phyloP scores from a whole-genome alignment of 1,140 invertebrate genomes.

The Drosophila repleta region DNA sequence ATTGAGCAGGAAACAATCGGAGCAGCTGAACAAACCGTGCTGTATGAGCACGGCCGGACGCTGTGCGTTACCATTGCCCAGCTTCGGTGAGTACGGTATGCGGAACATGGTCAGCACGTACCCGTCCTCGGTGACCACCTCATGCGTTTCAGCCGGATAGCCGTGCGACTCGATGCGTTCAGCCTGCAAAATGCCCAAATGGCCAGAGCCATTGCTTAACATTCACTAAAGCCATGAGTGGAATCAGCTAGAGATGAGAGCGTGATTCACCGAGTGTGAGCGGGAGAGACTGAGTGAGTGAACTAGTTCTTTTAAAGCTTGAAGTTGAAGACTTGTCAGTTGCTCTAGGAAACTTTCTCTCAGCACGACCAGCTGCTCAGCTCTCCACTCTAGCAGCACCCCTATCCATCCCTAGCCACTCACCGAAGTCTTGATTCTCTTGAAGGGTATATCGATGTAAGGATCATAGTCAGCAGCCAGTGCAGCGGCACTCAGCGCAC shows the following conservation, averaged over 20 bases:
- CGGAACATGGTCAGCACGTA: conserved; percentile 85
- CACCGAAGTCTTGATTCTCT: conserved; percentile 63
- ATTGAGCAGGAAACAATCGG: conserved; percentile 90
- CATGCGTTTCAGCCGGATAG: conserved; percentile 86
- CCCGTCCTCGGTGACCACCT: conserved; percentile 85
- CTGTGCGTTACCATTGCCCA: conserved; percentile 50
- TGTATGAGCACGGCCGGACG: conserved; percentile 87
- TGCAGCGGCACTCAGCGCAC: not conserved
- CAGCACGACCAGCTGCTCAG: no score
- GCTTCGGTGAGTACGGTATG: conserved; percentile 82
- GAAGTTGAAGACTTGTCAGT: no score
- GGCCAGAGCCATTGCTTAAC: not conserved
- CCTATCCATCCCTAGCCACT: not conserved
- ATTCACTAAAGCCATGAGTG: not conserved
- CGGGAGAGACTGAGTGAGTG: no score
- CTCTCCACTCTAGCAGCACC: no score
- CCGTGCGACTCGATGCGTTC: conserved; percentile 74
- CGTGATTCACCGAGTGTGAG: not conserved
- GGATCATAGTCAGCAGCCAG: conserved; percentile 49
- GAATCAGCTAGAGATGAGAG: not conserved
- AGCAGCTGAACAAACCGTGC: conserved; percentile 91
- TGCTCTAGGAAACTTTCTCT: no score
- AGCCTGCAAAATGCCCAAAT: conserved; percentile 49
- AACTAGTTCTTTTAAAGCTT: no score
- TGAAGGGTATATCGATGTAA: conserved; percentile 71